These are phyloP conservation scores for Eira barbara DNA, from an alignment of 2,113 vertebrate species.

Conservation along the genomic window DNA sequence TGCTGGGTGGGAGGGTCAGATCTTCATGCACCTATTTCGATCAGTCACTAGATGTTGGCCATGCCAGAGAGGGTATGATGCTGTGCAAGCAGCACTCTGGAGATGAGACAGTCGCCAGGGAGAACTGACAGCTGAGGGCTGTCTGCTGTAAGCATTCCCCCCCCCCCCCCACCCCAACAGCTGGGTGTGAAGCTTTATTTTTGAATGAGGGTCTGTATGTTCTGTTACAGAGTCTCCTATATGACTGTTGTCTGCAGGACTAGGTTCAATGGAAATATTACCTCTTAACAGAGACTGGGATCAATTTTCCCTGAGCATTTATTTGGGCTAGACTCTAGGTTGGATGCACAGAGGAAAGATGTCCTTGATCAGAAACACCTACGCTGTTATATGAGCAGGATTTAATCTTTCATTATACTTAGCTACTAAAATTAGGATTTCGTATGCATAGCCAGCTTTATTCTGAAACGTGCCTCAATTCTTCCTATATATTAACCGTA, in stretches of 20 bases:
- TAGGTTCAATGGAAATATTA: neutral
- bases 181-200: neutral
- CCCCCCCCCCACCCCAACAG: accelerated
- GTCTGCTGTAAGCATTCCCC: accelerated
- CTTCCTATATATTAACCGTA: neutral
- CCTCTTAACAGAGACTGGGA: neutral
- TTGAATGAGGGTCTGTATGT: neutral
- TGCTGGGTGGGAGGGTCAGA: too few species aligned
- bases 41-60: neutral
- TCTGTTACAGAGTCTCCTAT: accelerated
- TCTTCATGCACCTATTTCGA: neutral
- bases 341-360: neutral
- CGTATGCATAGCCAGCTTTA: neutral
- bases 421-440: neutral
- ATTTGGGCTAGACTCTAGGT: neutral
- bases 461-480: neutral
- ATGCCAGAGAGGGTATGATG: neutral
- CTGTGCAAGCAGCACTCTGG: neutral
- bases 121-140: neutral
- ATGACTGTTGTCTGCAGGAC: neutral
- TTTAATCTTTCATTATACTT: neutral
- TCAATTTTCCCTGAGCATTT: neutral
- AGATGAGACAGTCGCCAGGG: neutral
- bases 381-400: neutral
- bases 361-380: neutral